Conservation (phyloP, 2,888 invertebrate genomes). For the Apamea sordens region DNA sequence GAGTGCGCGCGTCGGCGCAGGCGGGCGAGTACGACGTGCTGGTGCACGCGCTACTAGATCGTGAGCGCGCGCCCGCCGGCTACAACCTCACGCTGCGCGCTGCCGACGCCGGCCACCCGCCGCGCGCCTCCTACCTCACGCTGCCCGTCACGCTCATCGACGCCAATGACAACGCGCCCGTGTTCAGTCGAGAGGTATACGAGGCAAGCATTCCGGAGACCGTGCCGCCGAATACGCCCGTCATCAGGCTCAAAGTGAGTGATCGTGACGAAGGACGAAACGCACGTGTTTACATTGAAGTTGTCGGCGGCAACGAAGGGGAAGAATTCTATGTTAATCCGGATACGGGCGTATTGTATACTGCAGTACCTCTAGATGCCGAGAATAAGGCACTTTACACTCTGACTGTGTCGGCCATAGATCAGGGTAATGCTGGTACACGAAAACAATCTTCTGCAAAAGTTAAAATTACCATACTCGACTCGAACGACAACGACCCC, state of each 20-base stretch:
- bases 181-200: constrained; percentile 96
- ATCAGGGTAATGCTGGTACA: constrained; percentile 95
- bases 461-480: constrained; percentile 96
- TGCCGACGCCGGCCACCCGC: constrained; percentile 95
- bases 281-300: constrained; percentile 95
- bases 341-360: constrained; percentile 97
- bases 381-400: constrained; percentile 96
- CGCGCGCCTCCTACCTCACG: constrained; percentile 94
- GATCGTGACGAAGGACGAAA: constrained; percentile 96
- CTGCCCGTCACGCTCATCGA: constrained; percentile 95
- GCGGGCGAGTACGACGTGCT: constrained; percentile 94
- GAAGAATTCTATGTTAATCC: constrained; percentile 96
- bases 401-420: constrained; percentile 96
- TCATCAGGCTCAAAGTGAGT: constrained; percentile 96
- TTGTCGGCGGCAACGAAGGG: constrained; percentile 97
- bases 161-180: constrained; percentile 95
- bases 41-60: constrained; percentile 93
- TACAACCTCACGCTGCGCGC: constrained; percentile 97
- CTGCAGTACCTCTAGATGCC: constrained; percentile 95
- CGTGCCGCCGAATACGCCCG: constrained; percentile 96
- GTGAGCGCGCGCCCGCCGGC: constrained; percentile 94
- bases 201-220: constrained; percentile 97
- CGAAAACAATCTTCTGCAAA: constrained; percentile 97
- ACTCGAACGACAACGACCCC: constrained; percentile 98
- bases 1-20: constrained; percentile 92